Evolutionary conservation across 2,113 vertebrate species (phyloP).

Genomic region (Tyto alba): DNA sequence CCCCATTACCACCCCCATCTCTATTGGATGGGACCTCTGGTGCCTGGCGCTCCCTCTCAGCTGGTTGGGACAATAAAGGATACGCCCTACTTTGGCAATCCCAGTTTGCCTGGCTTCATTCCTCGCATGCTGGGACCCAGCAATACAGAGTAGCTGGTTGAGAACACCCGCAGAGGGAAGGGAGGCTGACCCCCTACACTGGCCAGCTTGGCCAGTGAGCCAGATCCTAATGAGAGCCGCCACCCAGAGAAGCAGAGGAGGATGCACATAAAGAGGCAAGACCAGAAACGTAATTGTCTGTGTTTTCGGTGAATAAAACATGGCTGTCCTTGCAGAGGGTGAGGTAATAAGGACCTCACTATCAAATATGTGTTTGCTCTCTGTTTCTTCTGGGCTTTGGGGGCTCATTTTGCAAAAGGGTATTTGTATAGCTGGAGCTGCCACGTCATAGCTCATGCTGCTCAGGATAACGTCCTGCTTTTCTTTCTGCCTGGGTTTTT

Average conservation of each 20-base stretch:
- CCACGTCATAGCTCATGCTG: background rate
- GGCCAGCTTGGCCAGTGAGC: background rate
- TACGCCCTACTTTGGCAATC: background rate
- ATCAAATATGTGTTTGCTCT: background rate
- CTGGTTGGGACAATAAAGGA: background rate
- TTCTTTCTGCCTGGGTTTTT: background rate
- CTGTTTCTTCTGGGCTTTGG: background rate
- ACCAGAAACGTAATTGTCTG: background rate
- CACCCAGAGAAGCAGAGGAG: background rate
- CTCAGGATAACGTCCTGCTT: background rate
- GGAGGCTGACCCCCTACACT: background rate
- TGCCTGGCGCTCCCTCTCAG: accelerated
- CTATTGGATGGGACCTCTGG: background rate
- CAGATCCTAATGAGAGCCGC: background rate
- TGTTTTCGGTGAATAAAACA: slow-evolving; percentile 19
- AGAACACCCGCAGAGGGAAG: background rate
- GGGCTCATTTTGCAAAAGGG: background rate
- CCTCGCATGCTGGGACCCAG: background rate
- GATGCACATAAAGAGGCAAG: background rate
- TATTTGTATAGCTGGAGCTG: background rate
- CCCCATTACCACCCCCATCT: accelerated
- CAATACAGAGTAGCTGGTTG: background rate
- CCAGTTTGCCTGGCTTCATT: background rate
- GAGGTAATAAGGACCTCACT: background rate
- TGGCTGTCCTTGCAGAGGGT: background rate